A percentile compares a stretch with the other conserved stretches of the same genome.
These are phyloP conservation scores for Gasterosteus aculeatus DNA, from an alignment of 2,113 vertebrate species.

Conservation along the genomic window DNA sequence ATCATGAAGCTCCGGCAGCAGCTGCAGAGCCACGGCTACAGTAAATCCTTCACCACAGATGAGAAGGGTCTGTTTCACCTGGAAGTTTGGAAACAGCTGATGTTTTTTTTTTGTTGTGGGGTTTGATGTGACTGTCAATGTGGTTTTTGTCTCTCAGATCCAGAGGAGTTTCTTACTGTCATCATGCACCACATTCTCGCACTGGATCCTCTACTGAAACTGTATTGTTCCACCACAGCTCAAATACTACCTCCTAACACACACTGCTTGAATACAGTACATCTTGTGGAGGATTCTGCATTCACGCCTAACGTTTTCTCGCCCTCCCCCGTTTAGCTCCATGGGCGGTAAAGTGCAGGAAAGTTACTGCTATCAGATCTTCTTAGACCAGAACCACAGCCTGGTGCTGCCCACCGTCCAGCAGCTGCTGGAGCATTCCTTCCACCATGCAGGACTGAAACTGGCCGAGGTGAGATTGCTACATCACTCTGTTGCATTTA, in stretches of 20 bases:
- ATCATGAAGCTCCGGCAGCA: slow-evolving; percentile 89
- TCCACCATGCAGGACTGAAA: slow-evolving; percentile 83
- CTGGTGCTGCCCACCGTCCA: slow-evolving; percentile 88
- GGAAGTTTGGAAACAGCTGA: neutral
- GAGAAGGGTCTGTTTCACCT: slow-evolving; percentile 84
- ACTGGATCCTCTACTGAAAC: slow-evolving; percentile 87
- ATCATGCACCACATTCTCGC: slow-evolving; percentile 88
- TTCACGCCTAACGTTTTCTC: neutral
- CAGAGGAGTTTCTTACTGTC: slow-evolving; percentile 90
- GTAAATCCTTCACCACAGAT: slow-evolving; percentile 87
- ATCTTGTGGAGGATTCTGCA: neutral
- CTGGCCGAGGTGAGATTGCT: slow-evolving; percentile 83
- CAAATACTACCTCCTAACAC: neutral
- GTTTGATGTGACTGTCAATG: neutral
- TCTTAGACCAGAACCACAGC: slow-evolving; percentile 88
- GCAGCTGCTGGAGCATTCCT: slow-evolving; percentile 90
- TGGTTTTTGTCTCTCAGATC: slow-evolving; percentile 80
- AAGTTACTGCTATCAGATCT: slow-evolving; percentile 91
- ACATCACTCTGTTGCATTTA: neutral
- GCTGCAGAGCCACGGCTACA: slow-evolving; percentile 84
- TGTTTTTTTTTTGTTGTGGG: neutral
- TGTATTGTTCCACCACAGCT: slow-evolving; percentile 70
- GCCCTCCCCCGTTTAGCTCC: slow-evolving; percentile 51
- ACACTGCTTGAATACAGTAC: neutral
- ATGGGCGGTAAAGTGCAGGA: slow-evolving; percentile 83